Evolutionary conservation across 1,140 invertebrate genomes (phyloP).

Genomic region (Bombus impatiens): DNA sequence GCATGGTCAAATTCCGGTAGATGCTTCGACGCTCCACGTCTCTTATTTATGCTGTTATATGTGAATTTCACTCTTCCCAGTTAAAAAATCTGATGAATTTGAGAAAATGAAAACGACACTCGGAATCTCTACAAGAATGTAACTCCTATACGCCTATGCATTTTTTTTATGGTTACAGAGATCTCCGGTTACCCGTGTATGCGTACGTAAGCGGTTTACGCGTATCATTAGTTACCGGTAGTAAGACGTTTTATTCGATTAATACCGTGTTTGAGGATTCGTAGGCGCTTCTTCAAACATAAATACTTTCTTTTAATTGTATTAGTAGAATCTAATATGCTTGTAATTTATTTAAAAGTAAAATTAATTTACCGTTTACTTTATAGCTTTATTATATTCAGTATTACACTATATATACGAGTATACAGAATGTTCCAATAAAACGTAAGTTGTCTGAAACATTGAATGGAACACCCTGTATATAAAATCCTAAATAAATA

Average conservation of each 20-base stretch:
- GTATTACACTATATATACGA: background rate
- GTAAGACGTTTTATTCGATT: constrained; percentile 23
- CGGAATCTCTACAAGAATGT: background rate
- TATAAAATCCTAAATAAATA: background rate
- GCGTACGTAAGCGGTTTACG: constrained; percentile 5
- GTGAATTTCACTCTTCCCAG: no score
- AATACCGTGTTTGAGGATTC: background rate
- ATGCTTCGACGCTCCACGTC: background rate
- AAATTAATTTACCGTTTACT: background rate
- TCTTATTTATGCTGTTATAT: background rate
- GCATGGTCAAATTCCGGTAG: background rate
- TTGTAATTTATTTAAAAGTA: background rate
- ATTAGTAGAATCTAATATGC: background rate
- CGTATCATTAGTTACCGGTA: background rate
- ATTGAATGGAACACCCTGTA: no score
- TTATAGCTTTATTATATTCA: background rate
- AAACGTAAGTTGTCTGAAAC: no score
- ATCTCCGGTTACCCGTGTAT: background rate
- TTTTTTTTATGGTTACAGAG: constrained; percentile 19
- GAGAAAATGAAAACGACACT: background rate
- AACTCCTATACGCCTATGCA: background rate
- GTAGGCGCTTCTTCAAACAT: no score
- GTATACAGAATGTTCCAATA: no score
- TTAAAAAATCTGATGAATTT: background rate
- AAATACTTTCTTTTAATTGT: background rate